Conservation (phyloP, 2,113 vertebrate species). For the Craseonycteris thonglongyai region DNA sequence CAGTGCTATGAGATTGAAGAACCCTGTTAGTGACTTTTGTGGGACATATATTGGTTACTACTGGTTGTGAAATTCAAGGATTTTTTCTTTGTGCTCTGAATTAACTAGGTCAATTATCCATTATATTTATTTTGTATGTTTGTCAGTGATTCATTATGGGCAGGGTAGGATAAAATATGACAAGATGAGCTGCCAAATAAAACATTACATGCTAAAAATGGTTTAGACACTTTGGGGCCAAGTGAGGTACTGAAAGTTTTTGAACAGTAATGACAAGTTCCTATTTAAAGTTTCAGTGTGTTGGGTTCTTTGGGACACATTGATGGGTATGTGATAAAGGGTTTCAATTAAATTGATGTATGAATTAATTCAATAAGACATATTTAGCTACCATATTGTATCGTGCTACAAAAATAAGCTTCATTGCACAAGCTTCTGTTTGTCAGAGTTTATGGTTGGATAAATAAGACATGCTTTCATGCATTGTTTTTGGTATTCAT, state of each 20-base stretch:
- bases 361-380: background rate
- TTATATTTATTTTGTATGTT: background rate
- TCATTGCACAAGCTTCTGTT: background rate
- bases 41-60: background rate
- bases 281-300: background rate
- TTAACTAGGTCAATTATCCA: background rate
- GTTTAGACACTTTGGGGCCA: slow-evolving; percentile 50
- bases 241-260: slow-evolving; percentile 50
- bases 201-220: slow-evolving; percentile 63
- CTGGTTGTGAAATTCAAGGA: background rate
- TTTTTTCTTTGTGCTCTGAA: background rate
- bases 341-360: background rate
- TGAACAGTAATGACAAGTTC: slow-evolving; percentile 36
- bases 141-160: background rate
- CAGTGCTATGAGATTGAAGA: background rate
- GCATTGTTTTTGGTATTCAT: background rate
- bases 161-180: slow-evolving; percentile 57
- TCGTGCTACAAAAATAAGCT: background rate
- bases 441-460: background rate
- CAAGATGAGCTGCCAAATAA: slow-evolving; percentile 69
- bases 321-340: background rate
- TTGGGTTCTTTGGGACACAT: background rate
- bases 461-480: background rate
- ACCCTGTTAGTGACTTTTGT: background rate
- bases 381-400: background rate